Base-by-base conservation (phyloP, 2,113 vertebrate genomes). In the Hydrolagus affinis region DNA sequence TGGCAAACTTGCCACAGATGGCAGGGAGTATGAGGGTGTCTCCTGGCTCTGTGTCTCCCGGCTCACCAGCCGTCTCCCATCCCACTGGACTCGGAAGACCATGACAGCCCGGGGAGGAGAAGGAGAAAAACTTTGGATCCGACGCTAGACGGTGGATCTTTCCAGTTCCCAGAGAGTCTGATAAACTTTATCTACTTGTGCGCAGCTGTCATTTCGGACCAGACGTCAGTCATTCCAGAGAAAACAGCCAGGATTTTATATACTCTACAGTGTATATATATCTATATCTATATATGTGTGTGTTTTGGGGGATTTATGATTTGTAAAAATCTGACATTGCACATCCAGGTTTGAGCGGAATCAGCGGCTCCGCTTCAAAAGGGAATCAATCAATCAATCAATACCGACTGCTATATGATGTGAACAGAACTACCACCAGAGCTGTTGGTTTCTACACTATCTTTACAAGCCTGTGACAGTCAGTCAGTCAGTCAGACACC, bases 171-270 rank as follows among this genome's bases (percentile, higher is more conserved):
- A 17, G 66, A 32, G 86, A 85, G 86, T 85, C 69, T 86, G 85
- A 86, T 60, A 91, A 86, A 90, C 87, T 93, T 91, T 88, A 70
- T 89, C 28, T 88, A 87, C 91, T 87, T 91, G 89, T 86, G 88
- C 89, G 88, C 89, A 90, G 89, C 88, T 89, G 88, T 89, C 88
- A 90, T 88, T n/a, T 87, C 88, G 86, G 85, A 77, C 87, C 88
- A 89, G 88, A 91, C 91, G 91, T 90, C 90, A 90, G 87, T 44
- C 44, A 44, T 6, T 87, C 66, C 87, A 86, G 86, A 73, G 88
- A 86, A 88, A 87, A 85, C 73, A 76, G 88, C 89, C 19, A 19
- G 30, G 32, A 74, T 44, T 74, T 15, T 11, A n/a, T n/a, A n/a
- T n/a, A n/a, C n/a, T n/a, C n/a, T n/a, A 88, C 76, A n/a, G n/a